A percentile compares a stretch with the other conserved stretches of the same genome.
These are phyloP conservation scores for Chiloscyllium punctatum DNA, from an alignment of 2,797 vertebrate genomes.

Conservation along the genomic window DNA sequence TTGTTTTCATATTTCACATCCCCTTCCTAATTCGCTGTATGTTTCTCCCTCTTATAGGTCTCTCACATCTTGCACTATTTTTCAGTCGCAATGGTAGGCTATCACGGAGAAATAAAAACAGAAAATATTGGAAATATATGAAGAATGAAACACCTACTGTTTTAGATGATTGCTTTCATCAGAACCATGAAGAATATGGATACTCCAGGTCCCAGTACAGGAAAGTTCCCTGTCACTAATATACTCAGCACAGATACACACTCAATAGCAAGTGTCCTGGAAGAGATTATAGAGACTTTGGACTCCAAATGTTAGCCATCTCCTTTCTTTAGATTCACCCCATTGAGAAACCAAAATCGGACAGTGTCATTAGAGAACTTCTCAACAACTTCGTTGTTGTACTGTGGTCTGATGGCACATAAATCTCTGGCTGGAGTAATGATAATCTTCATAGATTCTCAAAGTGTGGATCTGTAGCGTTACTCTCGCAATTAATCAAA, in stretches of 20 bases:
- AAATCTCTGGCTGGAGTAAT: background rate
- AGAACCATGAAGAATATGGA: background rate
- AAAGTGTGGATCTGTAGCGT: background rate
- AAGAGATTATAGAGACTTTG: background rate
- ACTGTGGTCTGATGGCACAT: background rate
- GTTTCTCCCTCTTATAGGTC: background rate
- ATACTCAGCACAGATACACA: background rate
- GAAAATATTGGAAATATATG: background rate
- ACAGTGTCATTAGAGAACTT: background rate
- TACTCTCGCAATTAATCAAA: background rate
- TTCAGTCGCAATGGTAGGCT: background rate
- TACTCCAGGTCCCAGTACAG: background rate
- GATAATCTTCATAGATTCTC: background rate
- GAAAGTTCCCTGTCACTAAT: background rate
- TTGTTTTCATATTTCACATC: background rate
- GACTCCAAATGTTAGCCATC: background rate
- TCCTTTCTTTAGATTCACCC: background rate
- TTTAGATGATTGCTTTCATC: no score
- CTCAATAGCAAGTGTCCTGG: background rate
- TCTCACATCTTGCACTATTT: background rate
- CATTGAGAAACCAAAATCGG: background rate
- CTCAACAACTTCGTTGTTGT: background rate
- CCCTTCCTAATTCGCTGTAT: background rate
- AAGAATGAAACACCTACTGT: background rate
- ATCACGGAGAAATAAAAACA: background rate